These are phyloP conservation scores for Coracias cyanogaster DNA, from an alignment of 2,797 vertebrate genomes.

Conservation along the genomic window DNA sequence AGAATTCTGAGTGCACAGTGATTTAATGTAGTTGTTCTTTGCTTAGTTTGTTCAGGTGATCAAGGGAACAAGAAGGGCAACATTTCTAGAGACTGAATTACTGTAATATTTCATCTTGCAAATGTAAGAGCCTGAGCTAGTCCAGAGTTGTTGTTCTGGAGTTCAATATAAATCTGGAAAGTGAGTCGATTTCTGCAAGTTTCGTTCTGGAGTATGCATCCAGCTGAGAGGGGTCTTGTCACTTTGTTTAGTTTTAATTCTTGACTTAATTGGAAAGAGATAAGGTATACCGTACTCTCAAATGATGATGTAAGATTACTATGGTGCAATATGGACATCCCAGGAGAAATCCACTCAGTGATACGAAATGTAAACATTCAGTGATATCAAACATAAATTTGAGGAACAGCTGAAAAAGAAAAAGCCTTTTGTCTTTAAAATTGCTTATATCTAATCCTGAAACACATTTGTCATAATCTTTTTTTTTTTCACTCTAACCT, in stretches of 20 bases:
- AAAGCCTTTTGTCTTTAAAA: not conserved
- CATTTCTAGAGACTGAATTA: not conserved
- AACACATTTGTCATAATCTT: not conserved
- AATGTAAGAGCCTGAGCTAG: not conserved
- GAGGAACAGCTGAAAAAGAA: not conserved
- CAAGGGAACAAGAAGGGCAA: not conserved
- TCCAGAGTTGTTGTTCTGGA: not conserved
- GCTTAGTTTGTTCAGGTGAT: not conserved
- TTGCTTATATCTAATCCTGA: not conserved
- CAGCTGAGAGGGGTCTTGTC: not conserved
- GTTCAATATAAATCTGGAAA: not conserved
- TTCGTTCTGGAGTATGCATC: not conserved
- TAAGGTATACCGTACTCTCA: not conserved
- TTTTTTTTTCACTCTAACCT: not conserved
- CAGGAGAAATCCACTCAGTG: not conserved
- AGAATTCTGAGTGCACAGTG: not conserved
- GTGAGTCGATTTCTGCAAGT: not conserved
- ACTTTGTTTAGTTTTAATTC: not conserved
- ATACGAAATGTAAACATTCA: not conserved
- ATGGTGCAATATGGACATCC: not conserved
- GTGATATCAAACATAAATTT: not conserved
- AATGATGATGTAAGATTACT: not conserved
- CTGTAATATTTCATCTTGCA: not conserved
- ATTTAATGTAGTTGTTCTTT: not conserved
- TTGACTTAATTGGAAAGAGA: not conserved